Conservation (phyloP, 35 echinoderm and acorn worm species). For the Acanthaster planci region DNA sequence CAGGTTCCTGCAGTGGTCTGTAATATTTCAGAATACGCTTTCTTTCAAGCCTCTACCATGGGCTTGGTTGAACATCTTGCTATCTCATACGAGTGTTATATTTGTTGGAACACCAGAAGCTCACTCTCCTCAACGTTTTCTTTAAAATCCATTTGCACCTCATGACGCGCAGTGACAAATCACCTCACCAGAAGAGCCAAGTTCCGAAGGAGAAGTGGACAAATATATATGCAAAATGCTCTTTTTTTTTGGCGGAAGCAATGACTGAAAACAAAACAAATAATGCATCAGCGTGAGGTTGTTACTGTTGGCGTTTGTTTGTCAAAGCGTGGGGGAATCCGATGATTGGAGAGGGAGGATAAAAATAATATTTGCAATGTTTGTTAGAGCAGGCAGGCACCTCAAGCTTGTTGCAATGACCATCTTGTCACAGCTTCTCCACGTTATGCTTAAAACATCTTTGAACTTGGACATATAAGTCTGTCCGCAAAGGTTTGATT, state of each 20-base stretch:
- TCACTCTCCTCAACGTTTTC: background rate
- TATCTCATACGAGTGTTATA: no score
- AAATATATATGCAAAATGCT: background rate
- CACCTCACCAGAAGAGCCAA: background rate
- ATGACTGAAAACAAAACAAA: slow-evolving; percentile 2
- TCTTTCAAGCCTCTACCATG: no score
- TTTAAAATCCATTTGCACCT: background rate
- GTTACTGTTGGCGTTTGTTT: background rate
- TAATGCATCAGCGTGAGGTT: slow-evolving; percentile 13
- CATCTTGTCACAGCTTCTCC: no score
- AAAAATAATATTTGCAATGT: background rate
- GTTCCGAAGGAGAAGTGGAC: background rate
- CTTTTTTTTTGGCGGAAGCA: slow-evolving; percentile 24
- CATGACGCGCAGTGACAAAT: slow-evolving; percentile 11
- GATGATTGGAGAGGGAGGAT: background rate
- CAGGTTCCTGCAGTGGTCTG: no score
- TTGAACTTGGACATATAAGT: no score
- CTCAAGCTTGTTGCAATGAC: background rate
- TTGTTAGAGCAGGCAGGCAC: slow-evolving; percentile 5
- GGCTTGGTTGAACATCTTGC: no score
- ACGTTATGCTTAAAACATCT: no score
- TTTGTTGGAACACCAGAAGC: background rate
- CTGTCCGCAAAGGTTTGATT: no score
- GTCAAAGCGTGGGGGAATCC: background rate
- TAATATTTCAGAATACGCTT: no score